phyloP scores from a whole-genome alignment of 2,113 vertebrate species.

The Daubentonia madagascariensis region DNA sequence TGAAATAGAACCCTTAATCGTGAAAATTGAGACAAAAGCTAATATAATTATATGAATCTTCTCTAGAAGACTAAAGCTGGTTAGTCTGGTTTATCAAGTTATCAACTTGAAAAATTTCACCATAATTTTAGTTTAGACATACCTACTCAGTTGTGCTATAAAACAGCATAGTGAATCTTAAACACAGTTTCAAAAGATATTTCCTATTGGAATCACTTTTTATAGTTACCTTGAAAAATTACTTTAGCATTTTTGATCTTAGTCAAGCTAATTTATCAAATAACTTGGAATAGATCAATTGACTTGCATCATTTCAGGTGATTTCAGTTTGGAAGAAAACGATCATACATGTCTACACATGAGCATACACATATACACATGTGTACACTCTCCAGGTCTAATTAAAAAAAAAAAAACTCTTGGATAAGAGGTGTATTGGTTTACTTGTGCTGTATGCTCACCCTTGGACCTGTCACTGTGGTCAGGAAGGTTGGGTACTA shows the following conservation, averaged over 20 bases:
- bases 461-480: background rate
- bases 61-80: background rate
- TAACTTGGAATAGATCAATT: background rate
- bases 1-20: background rate
- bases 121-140: slow-evolving; percentile 8
- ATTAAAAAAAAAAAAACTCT: background rate
- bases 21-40: background rate
- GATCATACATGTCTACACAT: background rate
- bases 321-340: background rate
- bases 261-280: background rate
- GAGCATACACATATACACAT: background rate
- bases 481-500: background rate
- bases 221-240: background rate
- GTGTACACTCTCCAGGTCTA: background rate
- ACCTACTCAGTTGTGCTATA: background rate
- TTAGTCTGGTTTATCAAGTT: slow-evolving; percentile 27
- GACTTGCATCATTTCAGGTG: background rate
- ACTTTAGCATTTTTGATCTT: slow-evolving; percentile 32
- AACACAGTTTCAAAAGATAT: background rate
- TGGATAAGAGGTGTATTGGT: background rate
- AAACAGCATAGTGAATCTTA: background rate
- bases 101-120: background rate
- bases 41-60: background rate
- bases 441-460: background rate
- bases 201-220: background rate